phyloP scores from a whole-genome alignment of 1,140 invertebrate species.

The Euwallacea fornicatus region DNA sequence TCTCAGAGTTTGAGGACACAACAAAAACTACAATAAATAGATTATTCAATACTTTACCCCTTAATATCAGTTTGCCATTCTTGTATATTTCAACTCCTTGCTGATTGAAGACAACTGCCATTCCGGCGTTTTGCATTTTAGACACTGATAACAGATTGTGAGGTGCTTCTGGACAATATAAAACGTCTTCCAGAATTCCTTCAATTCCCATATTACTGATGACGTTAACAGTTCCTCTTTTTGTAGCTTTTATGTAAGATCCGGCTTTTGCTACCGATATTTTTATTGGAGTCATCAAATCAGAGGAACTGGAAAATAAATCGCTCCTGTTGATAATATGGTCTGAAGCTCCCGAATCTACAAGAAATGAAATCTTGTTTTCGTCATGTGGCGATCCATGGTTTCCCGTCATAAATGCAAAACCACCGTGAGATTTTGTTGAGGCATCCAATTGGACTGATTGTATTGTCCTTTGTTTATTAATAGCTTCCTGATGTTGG shows the following conservation, averaged over 20 bases:
- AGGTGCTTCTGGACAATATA: not conserved
- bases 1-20: too few species aligned
- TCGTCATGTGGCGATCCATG: not conserved
- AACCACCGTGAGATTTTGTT: not conserved
- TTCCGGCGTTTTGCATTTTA: too few species aligned
- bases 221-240: constrained; percentile 2
- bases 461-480: not conserved
- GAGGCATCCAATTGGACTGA: not conserved
- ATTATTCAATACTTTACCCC: too few species aligned
- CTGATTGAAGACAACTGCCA: too few species aligned
- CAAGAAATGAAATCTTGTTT: not conserved
- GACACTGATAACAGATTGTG: too few species aligned
- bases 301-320: not conserved
- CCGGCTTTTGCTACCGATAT: not conserved
- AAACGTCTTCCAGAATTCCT: constrained; percentile 12
- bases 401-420: not conserved
- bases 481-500: not conserved
- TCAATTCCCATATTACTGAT: constrained; percentile 1
- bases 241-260: not conserved
- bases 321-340: not conserved
- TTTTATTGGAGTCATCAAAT: not conserved
- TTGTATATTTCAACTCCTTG: too few species aligned
- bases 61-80: too few species aligned
- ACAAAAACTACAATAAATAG: too few species aligned
- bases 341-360: constrained; percentile 7